Base-by-base conservation (phyloP, 2,888 invertebrate genomes). In the Acronicta psi region DNA sequence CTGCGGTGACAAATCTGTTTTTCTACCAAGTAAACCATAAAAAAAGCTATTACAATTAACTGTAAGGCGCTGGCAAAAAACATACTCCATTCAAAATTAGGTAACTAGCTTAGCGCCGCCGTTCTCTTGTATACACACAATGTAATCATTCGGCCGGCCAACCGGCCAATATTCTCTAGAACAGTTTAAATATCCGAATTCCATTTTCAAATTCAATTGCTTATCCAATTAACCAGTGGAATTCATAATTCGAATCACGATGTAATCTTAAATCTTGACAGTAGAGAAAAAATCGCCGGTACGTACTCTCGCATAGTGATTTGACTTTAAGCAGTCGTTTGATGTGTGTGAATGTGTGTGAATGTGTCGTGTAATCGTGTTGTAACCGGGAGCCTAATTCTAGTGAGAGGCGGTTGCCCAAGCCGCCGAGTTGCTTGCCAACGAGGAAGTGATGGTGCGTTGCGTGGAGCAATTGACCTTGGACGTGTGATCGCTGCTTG, bases 341-440 rank as follows among this genome's bases (percentile, higher is more conserved):
- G 69, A 69, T 73, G 67, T 77, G 63, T 71, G 71, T 63, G 69
- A 74, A 74, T 71, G 69, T 75, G 73, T n/a, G n/a, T n/a, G n/a
- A n/a, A n/a, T n/a, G n/a, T n/a, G n/a, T n/a, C n/a, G n/a, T n/a
- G n/a, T n/a, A n/a, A n/a, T 50, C 60, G 80, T 87, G 86, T 86
- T 81, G 90, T 83, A 90, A 89, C 76, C 77, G 76, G 81, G 85
- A 82, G 85, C 87, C 90, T 88, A 87, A 89, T 89, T 90, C 89
- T 83, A 85, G 92, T 91, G 91, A 91, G 91, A 91, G 92, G 92
- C 79, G 82, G 84, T 91, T 92, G 83, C 89, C 76, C 83, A 91
- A 91, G 89, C 75, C 73, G 89, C 75, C 73, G 69, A 60, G 59
- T 60, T 72, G 84, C 83, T 89, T 87, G 87, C 87, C 88, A 87